phyloP scores from a whole-genome alignment of 92 coral and sea anemone species.

The Meandrina meandrites region DNA sequence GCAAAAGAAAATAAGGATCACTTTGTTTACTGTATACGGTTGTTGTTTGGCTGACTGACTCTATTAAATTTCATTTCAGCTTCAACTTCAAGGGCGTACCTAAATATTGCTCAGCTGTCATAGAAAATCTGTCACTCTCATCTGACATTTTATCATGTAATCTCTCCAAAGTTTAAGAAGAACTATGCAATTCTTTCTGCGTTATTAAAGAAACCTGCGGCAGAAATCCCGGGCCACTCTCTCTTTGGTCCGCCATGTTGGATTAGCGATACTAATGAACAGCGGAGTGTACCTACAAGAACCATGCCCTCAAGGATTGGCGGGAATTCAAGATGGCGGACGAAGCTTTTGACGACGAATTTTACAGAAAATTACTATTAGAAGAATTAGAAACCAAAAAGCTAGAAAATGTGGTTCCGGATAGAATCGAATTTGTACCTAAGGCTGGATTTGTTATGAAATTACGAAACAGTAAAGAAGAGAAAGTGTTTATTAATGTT shows the following conservation, averaged over 20 bases:
- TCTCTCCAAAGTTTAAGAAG: background rate
- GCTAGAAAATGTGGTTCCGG: slow-evolving; percentile 44
- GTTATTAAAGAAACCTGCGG: too few relatives aligned
- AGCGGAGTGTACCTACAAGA: background rate
- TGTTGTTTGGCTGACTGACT: too few relatives aligned
- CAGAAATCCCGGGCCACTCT: background rate
- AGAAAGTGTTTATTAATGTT: slow-evolving; percentile 88
- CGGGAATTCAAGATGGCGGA: slow-evolving; percentile 79
- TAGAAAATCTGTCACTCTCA: slow-evolving; percentile 69
- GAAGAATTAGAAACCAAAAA: slow-evolving; percentile 66
- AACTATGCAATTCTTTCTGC: background rate
- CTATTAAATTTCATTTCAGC: too few relatives aligned
- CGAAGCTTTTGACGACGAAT: slow-evolving; percentile 74
- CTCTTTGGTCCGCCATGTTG: slow-evolving; percentile 21
- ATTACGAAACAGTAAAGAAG: slow-evolving; percentile 67
- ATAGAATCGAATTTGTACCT: slow-evolving; percentile 73
- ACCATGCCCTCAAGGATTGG: background rate
- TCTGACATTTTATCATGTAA: slow-evolving; percentile 29
- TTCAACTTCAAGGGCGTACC: slow-evolving; percentile 50
- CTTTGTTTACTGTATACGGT: background rate
- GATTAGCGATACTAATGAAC: background rate
- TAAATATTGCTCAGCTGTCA: slow-evolving; percentile 91
- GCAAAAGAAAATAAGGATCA: slow-evolving; percentile 32
- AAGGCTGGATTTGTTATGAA: slow-evolving; percentile 89
- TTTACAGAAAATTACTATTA: slow-evolving; percentile 72